Percentiles rank a stretch among this genome's conserved stretches.
Evolutionary conservation across 2,888 invertebrate genomes (phyloP).

Genomic region (Rhabditoides inermis): DNA sequence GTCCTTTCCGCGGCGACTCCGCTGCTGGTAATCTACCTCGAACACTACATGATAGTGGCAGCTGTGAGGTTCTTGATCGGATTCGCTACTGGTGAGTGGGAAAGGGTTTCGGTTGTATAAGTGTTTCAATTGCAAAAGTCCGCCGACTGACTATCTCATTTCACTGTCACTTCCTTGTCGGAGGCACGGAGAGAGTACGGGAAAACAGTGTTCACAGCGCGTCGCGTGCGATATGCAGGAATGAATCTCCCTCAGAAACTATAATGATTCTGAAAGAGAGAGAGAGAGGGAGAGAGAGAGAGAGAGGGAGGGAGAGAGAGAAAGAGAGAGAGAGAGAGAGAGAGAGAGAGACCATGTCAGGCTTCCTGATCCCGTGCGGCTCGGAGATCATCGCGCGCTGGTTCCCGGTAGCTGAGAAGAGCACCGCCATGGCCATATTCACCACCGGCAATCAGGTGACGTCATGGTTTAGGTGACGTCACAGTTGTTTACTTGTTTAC

Average conservation of each 20-base stretch:
- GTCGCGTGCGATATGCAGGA: too few species aligned
- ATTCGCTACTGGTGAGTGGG: slow-evolving; percentile 33
- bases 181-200: too few species aligned
- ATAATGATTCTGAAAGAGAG: too few species aligned
- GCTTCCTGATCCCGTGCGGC: slow-evolving; percentile 40
- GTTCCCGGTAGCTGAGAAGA: slow-evolving; percentile 45
- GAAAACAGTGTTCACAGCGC: too few species aligned
- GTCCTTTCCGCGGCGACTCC: slow-evolving; percentile 31
- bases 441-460: slow-evolving; percentile 35
- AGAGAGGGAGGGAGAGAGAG: not conserved
- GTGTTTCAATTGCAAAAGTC: not conserved
- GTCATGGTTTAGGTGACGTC: not conserved
- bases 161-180: too few species aligned
- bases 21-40: slow-evolving; percentile 20
- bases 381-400: slow-evolving; percentile 41
- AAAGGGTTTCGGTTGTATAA: not conserved
- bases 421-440: slow-evolving; percentile 50
- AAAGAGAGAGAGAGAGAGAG: not conserved
- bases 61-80: slow-evolving; percentile 36
- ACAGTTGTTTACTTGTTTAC: not conserved
- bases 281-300: too few species aligned
- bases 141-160: not conserved
- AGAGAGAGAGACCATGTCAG: slow-evolving; percentile 14
- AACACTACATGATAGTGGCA: slow-evolving; percentile 17
- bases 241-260: too few species aligned